Conservation (phyloP, 2,888 invertebrate species). For the Aethes cnicana region DNA sequence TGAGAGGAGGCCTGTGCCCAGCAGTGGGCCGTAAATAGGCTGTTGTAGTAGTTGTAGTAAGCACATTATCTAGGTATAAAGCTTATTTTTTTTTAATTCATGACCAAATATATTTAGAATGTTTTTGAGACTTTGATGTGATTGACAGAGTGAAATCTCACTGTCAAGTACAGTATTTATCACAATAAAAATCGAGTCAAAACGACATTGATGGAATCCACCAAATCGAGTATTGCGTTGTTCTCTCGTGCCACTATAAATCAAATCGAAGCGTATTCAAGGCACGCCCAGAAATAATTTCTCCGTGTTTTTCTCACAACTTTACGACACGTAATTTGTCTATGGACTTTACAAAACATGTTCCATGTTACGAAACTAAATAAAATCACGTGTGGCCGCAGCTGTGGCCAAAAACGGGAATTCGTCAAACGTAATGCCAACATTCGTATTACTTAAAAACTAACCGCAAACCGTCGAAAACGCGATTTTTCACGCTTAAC, state of each 20-base stretch:
- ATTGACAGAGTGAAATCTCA: too few relatives aligned
- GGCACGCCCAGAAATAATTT: constrained; percentile 22
- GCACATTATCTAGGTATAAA: too few relatives aligned
- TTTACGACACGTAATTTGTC: constrained; percentile 28
- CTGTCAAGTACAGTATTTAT: background rate
- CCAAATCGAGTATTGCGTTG: constrained; percentile 16
- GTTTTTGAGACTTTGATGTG: too few relatives aligned
- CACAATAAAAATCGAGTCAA: background rate
- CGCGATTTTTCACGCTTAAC: constrained; percentile 77
- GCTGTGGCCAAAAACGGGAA: constrained; percentile 59
- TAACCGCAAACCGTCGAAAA: constrained; percentile 72
- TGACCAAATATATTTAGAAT: too few relatives aligned
- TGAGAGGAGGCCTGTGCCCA: too few relatives aligned
- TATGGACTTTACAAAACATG: constrained; percentile 46
- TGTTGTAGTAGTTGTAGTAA: too few relatives aligned
- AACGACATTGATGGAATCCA: constrained; percentile 10
- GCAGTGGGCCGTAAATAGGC: too few relatives aligned
- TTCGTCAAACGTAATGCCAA: constrained; percentile 68
- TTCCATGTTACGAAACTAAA: constrained; percentile 59
- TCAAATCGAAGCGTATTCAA: constrained; percentile 24
- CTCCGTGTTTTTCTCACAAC: constrained; percentile 24
- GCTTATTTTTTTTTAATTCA: too few relatives aligned
- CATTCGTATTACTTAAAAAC: constrained; percentile 76
- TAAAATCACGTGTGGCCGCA: constrained; percentile 65
- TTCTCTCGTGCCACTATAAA: constrained; percentile 19